phyloP scores from a whole-genome alignment of 2,888 invertebrate genomes.

The Nipponacmea schrenckii region DNA sequence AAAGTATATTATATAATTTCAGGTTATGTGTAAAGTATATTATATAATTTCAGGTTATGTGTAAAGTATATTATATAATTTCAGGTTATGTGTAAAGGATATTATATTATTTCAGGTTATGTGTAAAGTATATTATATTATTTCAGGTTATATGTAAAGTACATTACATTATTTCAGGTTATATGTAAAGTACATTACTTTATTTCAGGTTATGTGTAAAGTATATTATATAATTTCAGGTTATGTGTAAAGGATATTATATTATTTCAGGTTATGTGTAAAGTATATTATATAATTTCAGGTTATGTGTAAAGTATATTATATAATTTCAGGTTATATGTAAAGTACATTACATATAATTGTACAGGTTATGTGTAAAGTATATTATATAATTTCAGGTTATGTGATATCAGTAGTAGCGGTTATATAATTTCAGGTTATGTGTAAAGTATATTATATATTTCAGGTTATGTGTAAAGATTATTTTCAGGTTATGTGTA shows the following conservation, averaged over 20 bases:
- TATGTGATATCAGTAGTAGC: too few species aligned
- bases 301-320: too few species aligned
- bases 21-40: background rate
- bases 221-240: background rate
- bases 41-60: background rate
- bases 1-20: background rate
- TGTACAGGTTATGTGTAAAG: background rate
- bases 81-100: constrained; percentile 78
- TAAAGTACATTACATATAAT: too few species aligned
- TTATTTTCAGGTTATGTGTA: background rate
- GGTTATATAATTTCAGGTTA: too few species aligned
- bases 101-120: background rate
- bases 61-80: background rate
- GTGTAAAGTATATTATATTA: constrained; percentile 74
- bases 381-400: background rate
- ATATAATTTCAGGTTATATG: background rate
- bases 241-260: constrained; percentile 79
- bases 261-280: background rate
- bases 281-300: constrained; percentile 68
- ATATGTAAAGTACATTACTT: background rate
- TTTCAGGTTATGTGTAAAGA: background rate
- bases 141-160: constrained; percentile 73
- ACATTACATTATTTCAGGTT: background rate
- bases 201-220: background rate
- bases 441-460: background rate